These are phyloP conservation scores for Scrobipalpa atriplicella DNA, from an alignment of 2,888 invertebrate species.

Conservation along the genomic window DNA sequence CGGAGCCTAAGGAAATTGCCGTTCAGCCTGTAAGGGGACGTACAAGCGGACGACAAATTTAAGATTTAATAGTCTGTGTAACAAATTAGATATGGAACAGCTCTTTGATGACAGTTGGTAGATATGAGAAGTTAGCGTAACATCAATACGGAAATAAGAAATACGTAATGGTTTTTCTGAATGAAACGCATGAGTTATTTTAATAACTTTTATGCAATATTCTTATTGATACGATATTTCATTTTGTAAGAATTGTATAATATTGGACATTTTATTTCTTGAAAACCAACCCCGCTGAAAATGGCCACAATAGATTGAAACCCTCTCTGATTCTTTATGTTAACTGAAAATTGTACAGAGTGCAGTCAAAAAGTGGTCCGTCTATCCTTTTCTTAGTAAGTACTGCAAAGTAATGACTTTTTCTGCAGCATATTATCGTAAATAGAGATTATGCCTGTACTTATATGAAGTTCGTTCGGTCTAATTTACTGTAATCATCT, in stretches of 20 bases:
- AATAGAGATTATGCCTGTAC: neutral
- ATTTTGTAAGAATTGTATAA: neutral
- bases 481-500: constrained; percentile 20
- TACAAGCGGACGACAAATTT: neutral
- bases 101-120: no score
- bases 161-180: no score
- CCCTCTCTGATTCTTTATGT: neutral
- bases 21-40: constrained; percentile 28
- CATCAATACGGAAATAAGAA: no score
- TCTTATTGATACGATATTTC: no score
- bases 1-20: constrained; percentile 37
- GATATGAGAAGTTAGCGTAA: no score
- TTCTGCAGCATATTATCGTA: constrained; percentile 20
- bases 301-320: neutral
- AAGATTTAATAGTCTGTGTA: neutral
- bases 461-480: neutral
- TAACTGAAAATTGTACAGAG: neutral
- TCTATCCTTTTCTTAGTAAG: neutral
- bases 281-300: no score
- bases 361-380: neutral
- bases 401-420: constrained; percentile 21
- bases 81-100: no score
- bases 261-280: no score
- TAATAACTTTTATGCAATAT: no score
- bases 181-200: no score